Evolutionary conservation across 2,113 vertebrate species (phyloP), one percentile per base, ranked within the genome.

Genomic region (Prochilodus magdalenae): DNA sequence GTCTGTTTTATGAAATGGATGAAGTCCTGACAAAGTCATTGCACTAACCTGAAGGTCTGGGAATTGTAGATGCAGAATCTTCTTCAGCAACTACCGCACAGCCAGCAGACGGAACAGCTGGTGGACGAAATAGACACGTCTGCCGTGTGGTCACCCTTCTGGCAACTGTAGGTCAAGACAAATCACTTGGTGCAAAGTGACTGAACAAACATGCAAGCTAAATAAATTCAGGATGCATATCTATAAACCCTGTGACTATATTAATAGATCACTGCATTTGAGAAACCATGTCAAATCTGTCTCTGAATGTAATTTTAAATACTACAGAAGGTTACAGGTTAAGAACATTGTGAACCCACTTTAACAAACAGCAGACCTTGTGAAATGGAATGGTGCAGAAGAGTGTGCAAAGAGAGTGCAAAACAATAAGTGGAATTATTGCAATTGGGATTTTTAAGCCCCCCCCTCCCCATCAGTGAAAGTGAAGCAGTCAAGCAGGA

Each of bases 31-130:
- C 55, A 13, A 14, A 62, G 13, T n/a, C 4, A 5, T 5, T 4
- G n/a, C 30, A 87, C 92, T 27, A 33, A 94, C 93, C 91, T 77
- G 84, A 87, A n/a, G 79, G 67, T 80, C 70, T 75, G n/a, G 86
- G 73, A 59, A 84, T 62, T 1, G 82, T 36, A 53, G 87, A 62
- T 24, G 82, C 30, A 0, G 85, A 66, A 0, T 26, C 75, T 3
- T 83, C 87, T 51, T 84, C 55, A 66, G 83, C 57, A 10, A 75
- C 71, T 0, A 4, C 4, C 36, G 62, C 55, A 0, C 5, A 0
- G 12, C 33, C 59, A 49, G 60, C 22, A 4, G 81, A 4, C 14
- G 73, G 75, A 83, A 82, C 6, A 3, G 66, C 65, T 0, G 86
- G 67, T 0, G 53, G 22, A 63, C 90, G 86, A 79, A 93, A 91